Conservation (phyloP, 2,113 vertebrate species). For the Microcebus lehilahytsara region DNA sequence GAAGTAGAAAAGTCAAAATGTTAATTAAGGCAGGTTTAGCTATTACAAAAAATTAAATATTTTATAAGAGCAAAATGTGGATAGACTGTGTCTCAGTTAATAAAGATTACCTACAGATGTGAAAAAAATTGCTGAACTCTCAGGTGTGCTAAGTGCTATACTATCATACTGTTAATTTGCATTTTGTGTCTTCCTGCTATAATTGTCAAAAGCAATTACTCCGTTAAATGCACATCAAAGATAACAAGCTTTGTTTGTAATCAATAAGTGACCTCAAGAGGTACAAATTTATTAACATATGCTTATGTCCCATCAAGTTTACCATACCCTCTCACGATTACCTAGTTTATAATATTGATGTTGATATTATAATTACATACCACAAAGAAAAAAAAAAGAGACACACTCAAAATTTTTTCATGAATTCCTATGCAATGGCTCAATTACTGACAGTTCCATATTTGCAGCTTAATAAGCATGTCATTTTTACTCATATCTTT, state of each 20-base stretch:
- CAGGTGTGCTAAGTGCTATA: not conserved
- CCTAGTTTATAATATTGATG: not conserved
- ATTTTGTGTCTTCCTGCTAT: not conserved
- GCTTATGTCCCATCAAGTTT: not conserved
- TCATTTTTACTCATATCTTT: not conserved
- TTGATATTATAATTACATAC: not conserved
- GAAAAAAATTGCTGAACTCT: not conserved
- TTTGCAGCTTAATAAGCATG: not conserved
- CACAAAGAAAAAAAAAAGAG: not conserved
- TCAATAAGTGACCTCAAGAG: slow-evolving; percentile 27
- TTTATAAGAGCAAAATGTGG: not conserved
- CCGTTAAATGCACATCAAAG: not conserved
- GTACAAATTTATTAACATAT: not conserved
- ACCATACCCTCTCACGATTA: not conserved
- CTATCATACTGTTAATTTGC: not conserved
- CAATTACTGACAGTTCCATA: not conserved
- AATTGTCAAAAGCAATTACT: slow-evolving; percentile 19
- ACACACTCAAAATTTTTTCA: not conserved
- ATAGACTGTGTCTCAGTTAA: not conserved
- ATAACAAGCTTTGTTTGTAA: slow-evolving; percentile 39
- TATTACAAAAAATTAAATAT: not conserved
- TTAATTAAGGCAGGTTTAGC: not conserved
- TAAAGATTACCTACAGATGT: not conserved
- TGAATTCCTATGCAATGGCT: not conserved
- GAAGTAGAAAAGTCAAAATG: slow-evolving; percentile 32